A percentile compares a stretch with the other conserved stretches of the same genome.
phyloP scores from a whole-genome alignment of 1,140 invertebrate species.

The Bombus consobrinus region DNA sequence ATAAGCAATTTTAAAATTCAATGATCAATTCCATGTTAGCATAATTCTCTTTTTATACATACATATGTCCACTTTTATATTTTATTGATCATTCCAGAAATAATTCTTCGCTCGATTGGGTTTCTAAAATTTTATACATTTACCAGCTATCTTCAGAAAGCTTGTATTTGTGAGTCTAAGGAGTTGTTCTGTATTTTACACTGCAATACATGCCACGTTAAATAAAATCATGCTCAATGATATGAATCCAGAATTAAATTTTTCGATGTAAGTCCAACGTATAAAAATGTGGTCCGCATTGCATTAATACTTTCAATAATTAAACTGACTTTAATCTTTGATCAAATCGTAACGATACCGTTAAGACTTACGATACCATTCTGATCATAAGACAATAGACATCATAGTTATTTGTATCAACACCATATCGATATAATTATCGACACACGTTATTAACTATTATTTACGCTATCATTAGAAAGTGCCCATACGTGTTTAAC shows the following conservation, averaged over 20 bases:
- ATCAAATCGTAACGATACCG: too few species aligned
- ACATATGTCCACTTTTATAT: too few species aligned
- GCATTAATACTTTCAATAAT: neutral
- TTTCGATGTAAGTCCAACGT: neutral
- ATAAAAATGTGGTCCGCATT: neutral
- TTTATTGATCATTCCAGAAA: too few species aligned
- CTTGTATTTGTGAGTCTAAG: neutral
- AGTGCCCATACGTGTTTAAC: slow-evolving; percentile 32
- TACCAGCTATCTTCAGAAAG: neutral
- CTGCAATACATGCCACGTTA: too few species aligned
- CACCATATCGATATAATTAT: slow-evolving; percentile 9
- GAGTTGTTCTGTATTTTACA: neutral
- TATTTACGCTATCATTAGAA: slow-evolving; percentile 35
- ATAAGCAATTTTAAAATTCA: neutral
- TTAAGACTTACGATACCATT: neutral
- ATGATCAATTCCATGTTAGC: neutral
- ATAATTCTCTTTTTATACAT: too few species aligned
- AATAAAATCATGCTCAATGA: too few species aligned
- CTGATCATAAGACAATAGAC: neutral
- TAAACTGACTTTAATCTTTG: neutral
- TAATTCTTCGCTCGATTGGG: too few species aligned
- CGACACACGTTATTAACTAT: slow-evolving; percentile 27
- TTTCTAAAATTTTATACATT: neutral
- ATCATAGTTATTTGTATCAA: too few species aligned
- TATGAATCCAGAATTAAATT: too few species aligned